Conservation (phyloP, 1,140 invertebrate genomes). For the Monomorium pharaonis region DNA sequence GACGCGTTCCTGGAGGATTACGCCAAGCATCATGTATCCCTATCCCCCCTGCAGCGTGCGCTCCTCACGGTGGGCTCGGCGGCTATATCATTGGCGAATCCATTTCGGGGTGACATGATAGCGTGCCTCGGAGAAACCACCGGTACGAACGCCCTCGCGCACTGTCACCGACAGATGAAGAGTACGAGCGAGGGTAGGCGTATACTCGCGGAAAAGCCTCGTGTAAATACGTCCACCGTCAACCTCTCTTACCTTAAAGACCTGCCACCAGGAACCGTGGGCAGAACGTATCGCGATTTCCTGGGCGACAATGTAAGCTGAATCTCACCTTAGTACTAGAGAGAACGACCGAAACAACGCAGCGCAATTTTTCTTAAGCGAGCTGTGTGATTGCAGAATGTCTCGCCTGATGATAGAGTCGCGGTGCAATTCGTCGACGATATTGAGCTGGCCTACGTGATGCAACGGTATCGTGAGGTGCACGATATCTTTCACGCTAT, state of each 20-base stretch:
- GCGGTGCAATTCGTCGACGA: conserved; percentile 97
- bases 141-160: conserved; percentile 89
- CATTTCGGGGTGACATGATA: conserved; percentile 95
- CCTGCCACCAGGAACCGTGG: conserved; percentile 93
- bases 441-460: conserved; percentile 96
- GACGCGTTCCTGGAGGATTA: conserved; percentile 84
- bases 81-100: conserved; percentile 90
- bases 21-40: conserved; percentile 89
- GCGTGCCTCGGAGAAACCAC: conserved; percentile 96
- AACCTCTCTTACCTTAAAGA: conserved; percentile 90
- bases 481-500: conserved; percentile 98
- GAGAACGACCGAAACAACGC: background rate
- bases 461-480: conserved; percentile 98
- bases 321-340: background rate
- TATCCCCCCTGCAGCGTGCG: conserved; percentile 90
- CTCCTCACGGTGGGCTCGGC: conserved; percentile 93
- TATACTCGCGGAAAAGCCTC: conserved; percentile 92
- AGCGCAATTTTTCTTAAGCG: background rate
- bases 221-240: conserved; percentile 94
- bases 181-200: conserved; percentile 88
- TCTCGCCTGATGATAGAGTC: conserved; percentile 96
- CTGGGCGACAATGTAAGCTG: conserved; percentile 90
- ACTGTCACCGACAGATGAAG: conserved; percentile 89
- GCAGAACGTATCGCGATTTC: conserved; percentile 94
- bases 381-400: conserved; percentile 86